Evolutionary conservation across 2,888 invertebrate species (phyloP), one percentile per base, ranked within the genome.

Genomic region (Hemistola chrysoprasaria): DNA sequence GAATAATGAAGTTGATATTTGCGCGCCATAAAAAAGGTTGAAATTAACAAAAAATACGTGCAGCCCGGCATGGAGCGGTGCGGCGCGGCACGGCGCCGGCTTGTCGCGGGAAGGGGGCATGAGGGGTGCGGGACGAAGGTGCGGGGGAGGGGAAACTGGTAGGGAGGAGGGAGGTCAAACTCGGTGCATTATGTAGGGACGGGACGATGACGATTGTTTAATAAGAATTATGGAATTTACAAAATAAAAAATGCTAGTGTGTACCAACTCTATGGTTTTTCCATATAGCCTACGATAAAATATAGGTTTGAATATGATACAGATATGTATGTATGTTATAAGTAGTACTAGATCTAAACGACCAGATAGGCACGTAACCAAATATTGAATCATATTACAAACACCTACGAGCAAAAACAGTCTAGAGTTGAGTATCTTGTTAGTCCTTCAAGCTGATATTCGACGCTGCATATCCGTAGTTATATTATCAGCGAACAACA

Each of bases 31-130:
- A 54, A 42, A 46, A 47, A 48, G 47, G 50, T 38, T 36, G 54
- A 58, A 58, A 46, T 53, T 40, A 50, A 58, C 65, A 66, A 68
- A 60, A 64, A 33, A 51, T 58, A 56, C 57, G 58, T 60, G 65
- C 63, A 16, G 4, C 16, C 16, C 16, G 16, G 16, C 16, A 16
- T 16, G 16, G n/a, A n/a, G n/a, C 66, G 64, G 65, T n/a, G n/a
- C n/a, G n/a, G 28, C 20, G 71, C 74, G 80, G 84, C 85, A 83
- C 81, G 79, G 83, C 84, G 85, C 81, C 83, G 73, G 71, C 66
- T 51, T 62, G 78, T 50, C 78, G 81, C 70, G 65, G 70, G 63
- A 57, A 53, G 51, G 54, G 50, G 52, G 46, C 38, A 50, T 37
- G 47, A 30, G 38, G 52, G 50, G 53, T 39, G 30, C 21, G 37